phyloP scores from a whole-genome alignment of 2,888 invertebrate genomes.

The Brassicogethes aeneus region DNA sequence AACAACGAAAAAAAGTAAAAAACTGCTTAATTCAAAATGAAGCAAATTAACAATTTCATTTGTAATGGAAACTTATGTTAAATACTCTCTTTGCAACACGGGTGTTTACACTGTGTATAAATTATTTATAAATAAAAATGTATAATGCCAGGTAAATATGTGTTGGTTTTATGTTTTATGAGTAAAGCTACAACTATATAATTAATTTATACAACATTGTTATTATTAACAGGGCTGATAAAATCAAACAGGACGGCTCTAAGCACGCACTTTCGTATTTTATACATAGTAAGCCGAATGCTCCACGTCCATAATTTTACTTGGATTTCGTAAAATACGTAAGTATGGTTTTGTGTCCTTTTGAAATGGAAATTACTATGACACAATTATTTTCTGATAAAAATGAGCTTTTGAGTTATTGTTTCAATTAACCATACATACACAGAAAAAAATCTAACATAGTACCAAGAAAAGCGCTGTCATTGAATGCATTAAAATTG shows the following conservation, averaged over 20 bases:
- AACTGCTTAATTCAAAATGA: neutral
- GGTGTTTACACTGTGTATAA: constrained; percentile 1
- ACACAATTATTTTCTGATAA: too few relatives aligned
- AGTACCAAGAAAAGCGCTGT: too few relatives aligned
- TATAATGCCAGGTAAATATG: constrained; percentile 3
- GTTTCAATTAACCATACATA: too few relatives aligned
- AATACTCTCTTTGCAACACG: neutral
- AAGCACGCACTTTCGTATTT: constrained; percentile 1
- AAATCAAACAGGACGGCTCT: neutral
- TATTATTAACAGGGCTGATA: constrained; percentile 1
- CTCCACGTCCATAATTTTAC: too few relatives aligned
- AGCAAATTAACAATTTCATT: neutral
- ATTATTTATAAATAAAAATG: constrained; percentile 1
- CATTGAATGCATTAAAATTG: too few relatives aligned
- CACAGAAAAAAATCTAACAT: too few relatives aligned
- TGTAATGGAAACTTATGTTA: neutral
- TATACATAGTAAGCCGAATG: neutral
- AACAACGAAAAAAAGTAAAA: neutral
- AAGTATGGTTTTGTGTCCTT: neutral
- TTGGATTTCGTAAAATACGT: neutral
- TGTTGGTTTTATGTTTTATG: constrained; percentile 3
- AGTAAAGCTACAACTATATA: constrained; percentile 3
- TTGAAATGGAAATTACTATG: constrained; percentile 1
- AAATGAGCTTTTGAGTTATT: too few relatives aligned
- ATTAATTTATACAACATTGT: constrained; percentile 4